These are phyloP conservation scores for Charadrius vociferus DNA, from an alignment of 2,113 vertebrate genomes.

Conservation along the genomic window DNA sequence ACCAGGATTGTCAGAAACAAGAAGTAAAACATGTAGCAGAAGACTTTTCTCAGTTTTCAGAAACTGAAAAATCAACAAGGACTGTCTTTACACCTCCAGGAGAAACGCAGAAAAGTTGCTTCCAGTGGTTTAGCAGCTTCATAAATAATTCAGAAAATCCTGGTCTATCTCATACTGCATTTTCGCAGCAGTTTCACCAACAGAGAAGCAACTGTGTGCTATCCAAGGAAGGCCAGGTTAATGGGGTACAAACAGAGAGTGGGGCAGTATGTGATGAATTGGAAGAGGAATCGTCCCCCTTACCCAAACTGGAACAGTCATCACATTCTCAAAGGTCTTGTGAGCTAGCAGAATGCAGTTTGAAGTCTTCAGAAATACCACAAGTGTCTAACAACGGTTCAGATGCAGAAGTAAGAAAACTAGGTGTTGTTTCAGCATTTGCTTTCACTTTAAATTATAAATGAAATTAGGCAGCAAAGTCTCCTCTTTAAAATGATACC, in stretches of 20 bases:
- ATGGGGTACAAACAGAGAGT: neutral
- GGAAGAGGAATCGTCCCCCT: conserved; percentile 33
- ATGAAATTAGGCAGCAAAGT: neutral
- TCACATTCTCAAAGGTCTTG: conserved; percentile 2
- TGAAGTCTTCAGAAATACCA: neutral
- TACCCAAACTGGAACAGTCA: conserved; percentile 4
- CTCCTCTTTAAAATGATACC: neutral
- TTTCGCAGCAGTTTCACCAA: conserved; percentile 75
- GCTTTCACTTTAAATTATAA: neutral
- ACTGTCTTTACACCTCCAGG: neutral
- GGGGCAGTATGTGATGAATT: neutral
- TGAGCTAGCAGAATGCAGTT: neutral
- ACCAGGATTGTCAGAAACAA: neutral
- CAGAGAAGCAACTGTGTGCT: neutral
- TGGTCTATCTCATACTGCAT: conserved; percentile 13
- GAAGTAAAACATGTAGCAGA: neutral
- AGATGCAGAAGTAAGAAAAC: conserved; percentile 59
- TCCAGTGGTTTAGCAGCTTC: conserved; percentile 75
- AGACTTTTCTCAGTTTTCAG: neutral
- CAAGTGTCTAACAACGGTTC: conserved; percentile 14
- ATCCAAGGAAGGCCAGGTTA: neutral
- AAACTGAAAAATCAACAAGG: neutral
- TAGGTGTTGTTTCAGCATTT: neutral
- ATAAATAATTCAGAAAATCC: neutral
- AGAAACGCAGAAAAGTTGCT: conserved; percentile 71